phyloP scores from a whole-genome alignment of 2,797 vertebrate genomes.

The Diglossa cyanea region DNA sequence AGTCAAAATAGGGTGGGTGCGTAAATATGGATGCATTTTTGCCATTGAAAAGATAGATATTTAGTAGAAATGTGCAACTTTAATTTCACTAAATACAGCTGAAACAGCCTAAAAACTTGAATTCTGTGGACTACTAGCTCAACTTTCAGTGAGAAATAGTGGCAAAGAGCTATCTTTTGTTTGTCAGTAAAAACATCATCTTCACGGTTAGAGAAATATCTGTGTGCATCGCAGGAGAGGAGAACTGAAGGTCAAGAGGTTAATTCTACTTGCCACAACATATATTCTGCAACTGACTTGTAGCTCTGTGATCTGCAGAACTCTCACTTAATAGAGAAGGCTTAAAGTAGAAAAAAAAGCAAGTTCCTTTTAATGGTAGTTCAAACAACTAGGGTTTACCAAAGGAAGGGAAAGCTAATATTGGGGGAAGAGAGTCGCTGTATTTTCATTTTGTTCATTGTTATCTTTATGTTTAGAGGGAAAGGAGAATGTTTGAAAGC shows the following conservation, averaged over 20 bases:
- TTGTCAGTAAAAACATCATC: background rate
- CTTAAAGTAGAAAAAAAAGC: background rate
- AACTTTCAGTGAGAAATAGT: background rate
- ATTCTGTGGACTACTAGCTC: background rate
- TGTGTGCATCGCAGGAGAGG: background rate
- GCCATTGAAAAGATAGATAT: background rate
- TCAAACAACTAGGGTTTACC: background rate
- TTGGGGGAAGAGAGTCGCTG: background rate
- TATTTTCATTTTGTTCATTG: background rate
- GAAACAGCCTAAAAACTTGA: background rate
- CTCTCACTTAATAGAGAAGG: background rate
- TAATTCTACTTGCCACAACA: conserved; percentile 42
- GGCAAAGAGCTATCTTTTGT: background rate
- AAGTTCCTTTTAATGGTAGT: background rate
- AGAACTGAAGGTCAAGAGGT: background rate
- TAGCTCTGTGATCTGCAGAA: background rate
- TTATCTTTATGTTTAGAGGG: background rate
- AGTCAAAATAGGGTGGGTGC: background rate
- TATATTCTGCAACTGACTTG: background rate
- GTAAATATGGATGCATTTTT: background rate
- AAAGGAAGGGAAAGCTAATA: background rate
- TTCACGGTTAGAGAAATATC: conserved; percentile 8
- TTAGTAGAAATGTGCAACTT: background rate
- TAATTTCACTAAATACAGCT: background rate
- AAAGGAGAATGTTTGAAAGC: background rate